Evolutionary conservation across 2,888 invertebrate species (phyloP), one percentile per base, ranked within the genome.

Genomic region (Pheosia tremula): DNA sequence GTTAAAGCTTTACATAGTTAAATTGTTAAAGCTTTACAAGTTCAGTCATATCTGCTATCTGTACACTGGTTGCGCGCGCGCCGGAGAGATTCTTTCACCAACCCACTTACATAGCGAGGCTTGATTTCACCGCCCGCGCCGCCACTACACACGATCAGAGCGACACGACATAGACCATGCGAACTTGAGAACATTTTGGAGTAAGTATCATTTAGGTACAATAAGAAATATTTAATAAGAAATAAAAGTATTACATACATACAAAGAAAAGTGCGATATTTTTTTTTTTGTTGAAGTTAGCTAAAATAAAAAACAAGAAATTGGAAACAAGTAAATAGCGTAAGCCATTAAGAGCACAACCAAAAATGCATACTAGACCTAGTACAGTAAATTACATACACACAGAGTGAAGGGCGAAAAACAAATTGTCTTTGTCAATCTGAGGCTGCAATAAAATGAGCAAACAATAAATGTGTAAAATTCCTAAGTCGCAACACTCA

Each of bases 41-140:
- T 43, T 43, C 9, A 43, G 41, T 47, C 11, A 24, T 50, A 50
- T 50, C 62, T 88, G 87, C 86, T 62, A 74, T 82, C 89, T 70
- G 80, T 89, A 85, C 85, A 43, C 54, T 54, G 39, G 55, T 57
- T 64, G 74, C 69, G 71, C 74, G 69, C 74, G 75, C 71, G 69
- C 64, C 77, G 82, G 85, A 84, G 88, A 91, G 89, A 91, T 90
- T 93, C 93, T 93, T 93, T 93, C 93, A 84, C 90, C 90, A 91
- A 92, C 93, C 93, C 86, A 93, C 93, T 93, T 93, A 89, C 88
- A 79, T 79, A 79, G 82, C 80, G 82, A 75, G 83, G 83, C 72
- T 80, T 85, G 92, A 91, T 92, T 92, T 92, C 93, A 86, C 92
- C 78, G 67, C 59, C 67, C 70, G 72, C 72, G 74, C 69, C 66